phyloP scores from a whole-genome alignment of 2,797 vertebrate species.

The Tangara arthus region DNA sequence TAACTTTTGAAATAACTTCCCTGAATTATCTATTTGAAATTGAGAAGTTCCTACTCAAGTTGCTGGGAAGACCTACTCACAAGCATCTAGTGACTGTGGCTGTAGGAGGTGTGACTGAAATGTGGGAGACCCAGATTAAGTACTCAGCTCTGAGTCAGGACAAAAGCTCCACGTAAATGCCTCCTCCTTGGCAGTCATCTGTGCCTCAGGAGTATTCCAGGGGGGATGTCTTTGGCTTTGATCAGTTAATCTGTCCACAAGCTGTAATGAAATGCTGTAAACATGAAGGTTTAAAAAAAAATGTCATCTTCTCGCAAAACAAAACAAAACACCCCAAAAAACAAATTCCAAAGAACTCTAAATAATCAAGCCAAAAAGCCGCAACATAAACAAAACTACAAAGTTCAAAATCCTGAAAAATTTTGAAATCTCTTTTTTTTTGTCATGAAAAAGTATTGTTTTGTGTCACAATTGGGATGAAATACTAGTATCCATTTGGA shows the following conservation, averaged over 20 bases:
- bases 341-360: not conserved
- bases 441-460: not conserved
- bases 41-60: not conserved
- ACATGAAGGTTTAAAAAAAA: not conserved
- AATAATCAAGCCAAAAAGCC: not conserved
- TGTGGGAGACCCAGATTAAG: not conserved
- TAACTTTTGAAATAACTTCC: not conserved
- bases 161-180: not conserved
- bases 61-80: not conserved
- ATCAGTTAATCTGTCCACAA: not conserved
- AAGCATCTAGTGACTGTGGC: not conserved
- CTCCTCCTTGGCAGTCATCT: not conserved
- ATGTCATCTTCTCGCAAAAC: not conserved
- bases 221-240: not conserved
- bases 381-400: not conserved
- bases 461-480: not conserved
- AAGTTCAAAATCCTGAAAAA: not conserved
- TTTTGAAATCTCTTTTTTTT: not conserved
- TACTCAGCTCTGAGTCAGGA: not conserved
- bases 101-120: not conserved
- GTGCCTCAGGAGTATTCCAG: not conserved
- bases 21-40: not conserved
- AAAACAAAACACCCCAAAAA: not conserved
- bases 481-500: not conserved
- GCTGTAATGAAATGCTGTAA: not conserved